Base-by-base conservation (phyloP, 2,888 invertebrate genomes). In the Eupithecia abbreviata region DNA sequence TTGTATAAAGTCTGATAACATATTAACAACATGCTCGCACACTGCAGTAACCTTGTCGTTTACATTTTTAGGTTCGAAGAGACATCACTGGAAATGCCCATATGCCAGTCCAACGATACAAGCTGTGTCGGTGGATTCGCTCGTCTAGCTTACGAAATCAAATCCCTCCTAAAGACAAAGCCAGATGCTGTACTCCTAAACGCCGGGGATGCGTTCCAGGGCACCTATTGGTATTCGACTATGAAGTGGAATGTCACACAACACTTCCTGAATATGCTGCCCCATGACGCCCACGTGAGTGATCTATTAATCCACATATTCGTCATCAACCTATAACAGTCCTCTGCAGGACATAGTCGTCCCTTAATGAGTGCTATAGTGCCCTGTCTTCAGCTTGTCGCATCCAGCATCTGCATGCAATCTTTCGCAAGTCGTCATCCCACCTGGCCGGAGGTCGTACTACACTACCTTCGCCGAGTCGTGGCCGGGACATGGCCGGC, bases 201-300 rank as follows among this genome's bases (percentile, higher is more conserved):
- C 86, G 98, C 97, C 0, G 98, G 98, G 0, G 98, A 98, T 88
- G 96, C 96, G 83, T 98, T 96, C 87, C 98, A 98, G 88, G 98
- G 98, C 0, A 98, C 98, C 0, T 94, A 97, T 15, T 98, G 97
- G 97, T 98, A 98, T 87, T 96, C 96, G 45, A 83, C 97, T 10
- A 93, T 96, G 74, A 96, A 96, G 81, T 97, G 97, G 96, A 96
- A 96, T 83, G 96, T 97, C 0, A 97, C 97, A 0, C 96, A 97
- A 66, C 90, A 96, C 75, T 97, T 98, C 85, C 96, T 98, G 84
- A 98, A 98, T 85, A 92, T 96, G 88, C 87, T 98, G 68, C 96
- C 96, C 0, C 97, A 97, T 84, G 97, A 98, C 87, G 98, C 96
- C 1, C 96, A 97, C 95, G 97, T 97, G 18, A 18, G 69, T 69